Base-by-base conservation (phyloP, 1,140 invertebrate genomes). In the Bombus pascuorum region DNA sequence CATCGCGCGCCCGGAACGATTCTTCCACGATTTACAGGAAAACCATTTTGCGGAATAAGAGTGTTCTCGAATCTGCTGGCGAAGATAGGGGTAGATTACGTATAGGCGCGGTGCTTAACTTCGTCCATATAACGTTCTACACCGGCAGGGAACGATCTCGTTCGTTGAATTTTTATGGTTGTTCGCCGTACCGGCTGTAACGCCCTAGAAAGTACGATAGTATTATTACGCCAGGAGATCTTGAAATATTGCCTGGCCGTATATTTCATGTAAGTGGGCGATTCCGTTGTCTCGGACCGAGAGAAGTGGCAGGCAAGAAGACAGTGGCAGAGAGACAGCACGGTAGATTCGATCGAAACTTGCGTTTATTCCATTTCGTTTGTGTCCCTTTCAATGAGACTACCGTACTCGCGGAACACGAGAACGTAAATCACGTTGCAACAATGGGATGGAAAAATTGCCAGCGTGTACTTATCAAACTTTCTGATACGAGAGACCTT, bases 151-250 rank as follows among this genome's bases (percentile, higher is more conserved):
- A 82, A 91, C 85, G 85, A 85, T 81, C 85, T 80, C 87, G 90
- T 91, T 91, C 82, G 85, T 89, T 89, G 90, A 89, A 90, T 89
- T 91, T 91, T 91, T 91, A 91, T 91, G 85, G 87, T 91, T 85
- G 85, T 87, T 87, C 80, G 82, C 86, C 87, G 85, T 87, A 82
- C 59, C 89, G 83, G 89, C 85, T 89, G 85, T 89, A 91, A 89
- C 84, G 85, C 80, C 85, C 68, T 78, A 74, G 87, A 77, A 84
- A 76, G 76, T 83, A 83, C 77, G 87, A 88, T 88, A 88, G 86
- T 89, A 91, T 91, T 91, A 91, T 91, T 91, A 89, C 87, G 76
- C 75, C 68, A 28, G 87, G 81, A 85, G 81, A 81, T 80, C 84
- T 91, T 91, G 91, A 91, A 91, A 91, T 91, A 91, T 91, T 74